phyloP scores from a whole-genome alignment of 2,888 invertebrate species.

The Crossocerus cetratus region DNA sequence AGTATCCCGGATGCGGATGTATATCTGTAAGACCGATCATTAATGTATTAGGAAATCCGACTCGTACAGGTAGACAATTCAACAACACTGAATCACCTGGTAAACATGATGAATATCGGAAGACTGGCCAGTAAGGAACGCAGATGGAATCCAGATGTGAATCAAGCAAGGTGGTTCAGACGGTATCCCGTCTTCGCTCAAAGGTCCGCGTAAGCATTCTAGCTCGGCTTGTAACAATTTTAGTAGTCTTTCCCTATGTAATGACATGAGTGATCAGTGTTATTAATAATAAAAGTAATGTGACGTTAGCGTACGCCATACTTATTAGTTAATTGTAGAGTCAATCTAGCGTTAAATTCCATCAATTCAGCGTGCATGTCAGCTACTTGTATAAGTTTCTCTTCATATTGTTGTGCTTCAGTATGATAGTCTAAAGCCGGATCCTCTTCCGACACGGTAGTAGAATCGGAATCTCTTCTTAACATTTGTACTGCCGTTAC shows the following conservation, averaged over 20 bases:
- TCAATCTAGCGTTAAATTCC: constrained; percentile 92
- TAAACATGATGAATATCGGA: constrained; percentile 92
- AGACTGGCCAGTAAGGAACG: constrained; percentile 86
- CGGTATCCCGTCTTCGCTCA: constrained; percentile 77
- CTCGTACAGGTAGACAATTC: not conserved
- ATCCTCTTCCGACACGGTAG: constrained; percentile 70
- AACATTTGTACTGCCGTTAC: constrained; percentile 93
- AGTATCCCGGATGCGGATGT: constrained; percentile 88
- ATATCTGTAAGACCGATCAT: constrained; percentile 80
- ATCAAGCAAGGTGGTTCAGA: constrained; percentile 79
- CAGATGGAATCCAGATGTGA: constrained; percentile 92
- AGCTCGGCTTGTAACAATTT: constrained; percentile 82
- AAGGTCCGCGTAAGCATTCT: constrained; percentile 82
- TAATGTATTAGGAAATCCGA: not conserved
- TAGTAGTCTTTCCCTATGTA: constrained; percentile 80
- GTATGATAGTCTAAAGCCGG: constrained; percentile 78
- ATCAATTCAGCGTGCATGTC: constrained; percentile 97
- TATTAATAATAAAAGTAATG: not conserved
- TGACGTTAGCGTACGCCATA: constrained; percentile 29
- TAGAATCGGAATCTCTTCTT: constrained; percentile 79
- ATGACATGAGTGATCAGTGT: not conserved
- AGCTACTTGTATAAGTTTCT: constrained; percentile 92
- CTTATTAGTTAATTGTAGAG: constrained; percentile 81
- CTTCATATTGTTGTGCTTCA: constrained; percentile 89
- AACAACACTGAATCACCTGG: constrained; percentile 81